Base-by-base conservation (phyloP, 92 coral and sea anemone genomes). In the Umimayanthus kanabou region DNA sequence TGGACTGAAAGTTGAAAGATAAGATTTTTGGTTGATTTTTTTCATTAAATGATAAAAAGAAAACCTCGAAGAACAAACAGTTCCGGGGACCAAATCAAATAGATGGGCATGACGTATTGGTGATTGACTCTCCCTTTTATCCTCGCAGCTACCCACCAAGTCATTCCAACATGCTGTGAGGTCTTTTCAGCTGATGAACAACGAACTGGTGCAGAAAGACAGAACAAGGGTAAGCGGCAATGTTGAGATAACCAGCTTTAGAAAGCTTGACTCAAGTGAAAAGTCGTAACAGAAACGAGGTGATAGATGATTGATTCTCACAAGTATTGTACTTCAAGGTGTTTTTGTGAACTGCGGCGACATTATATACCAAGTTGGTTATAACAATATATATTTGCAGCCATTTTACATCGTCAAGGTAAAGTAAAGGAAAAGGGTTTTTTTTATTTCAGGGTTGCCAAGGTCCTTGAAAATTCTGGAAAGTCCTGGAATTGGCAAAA, bases 171-270 rank as follows among this genome's bases (percentile, higher is more conserved):
- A 47, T 5, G 57, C 61, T 82, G 76, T 82, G 86, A 82, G 28
- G 86, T 82, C 76, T 9, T 82, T 82, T 29, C 76, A 82, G 64
- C 29, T 65, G 47, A 28, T 67, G 76, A 82, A 82, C 77, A 66
- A n/a, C 28, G 76, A 82, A 82, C 22, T 67, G 75, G 76, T 9
- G 28, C 74, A 40, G 61, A 82, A 67, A 25, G 86, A 40, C 10
- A 82, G 42, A 23, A 28, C 57, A 82, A 67, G 22, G 86, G 86
- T 82, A 66, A 82, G 85, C 22, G 15, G 0, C 37, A 33, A 2
- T n/a, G 2, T 33, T 2, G 37, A 33, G 37, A 2, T 2, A 33
- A 33, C 37, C 37, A 33, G 37, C 37, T 1, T 55, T 15, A 55
- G 20, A 55, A 4, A 70, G 8, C 2, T 6, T 10, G 28, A 70